Evolutionary conservation across 2,797 vertebrate species (phyloP), one percentile per base, ranked within the genome.

Genomic region (Novumbra hubbsi): DNA sequence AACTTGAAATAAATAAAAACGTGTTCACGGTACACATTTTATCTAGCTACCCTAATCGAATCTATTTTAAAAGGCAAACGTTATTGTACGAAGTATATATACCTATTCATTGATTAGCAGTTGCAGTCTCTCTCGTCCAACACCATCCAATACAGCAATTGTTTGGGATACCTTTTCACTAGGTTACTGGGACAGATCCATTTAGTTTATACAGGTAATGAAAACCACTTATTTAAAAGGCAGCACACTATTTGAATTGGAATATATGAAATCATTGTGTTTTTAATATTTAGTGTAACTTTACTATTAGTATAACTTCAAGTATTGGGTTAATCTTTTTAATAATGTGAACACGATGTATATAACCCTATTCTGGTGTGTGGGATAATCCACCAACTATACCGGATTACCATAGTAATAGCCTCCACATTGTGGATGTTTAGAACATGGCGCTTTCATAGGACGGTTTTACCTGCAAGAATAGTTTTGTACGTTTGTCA

Each of bases 361-460:
- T 55, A 60, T 5, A 41, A 75, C 81, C 85, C 80, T 67, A 17
- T 45, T 45, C 48, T 34, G 38, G 8, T 0, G 15, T 1, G 78
- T 90, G 79, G 87, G 73, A 76, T 32, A 24, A 27, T 70, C 86
- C 82, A 49, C 32, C 0, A 27, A 17, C 2, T 4, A 27, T 11
- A 14, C 2, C 0, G 8, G 19, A 67, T 86, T 78, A 76, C 80
- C 78, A 84, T 84, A 78, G 80, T 78, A 78, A 87, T 77, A 5
- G 70, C 66, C 45, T 72, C 41, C 72, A 17, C 17, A n/a, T 0
- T 4, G n/a, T 57, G 32, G 27, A 12, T 50, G 21, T 16, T n/a
- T 27, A 50, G 30, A 32, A 45, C 19, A 38, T 17, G 30, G 16
- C 4, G 32, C 14, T 30, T 52, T 1, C 17, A 55, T 16, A 6